Evolutionary conservation across 2,113 vertebrate genomes (phyloP), one percentile per base, ranked within the genome.

Genomic region (Sphaerodactylus townsendi): DNA sequence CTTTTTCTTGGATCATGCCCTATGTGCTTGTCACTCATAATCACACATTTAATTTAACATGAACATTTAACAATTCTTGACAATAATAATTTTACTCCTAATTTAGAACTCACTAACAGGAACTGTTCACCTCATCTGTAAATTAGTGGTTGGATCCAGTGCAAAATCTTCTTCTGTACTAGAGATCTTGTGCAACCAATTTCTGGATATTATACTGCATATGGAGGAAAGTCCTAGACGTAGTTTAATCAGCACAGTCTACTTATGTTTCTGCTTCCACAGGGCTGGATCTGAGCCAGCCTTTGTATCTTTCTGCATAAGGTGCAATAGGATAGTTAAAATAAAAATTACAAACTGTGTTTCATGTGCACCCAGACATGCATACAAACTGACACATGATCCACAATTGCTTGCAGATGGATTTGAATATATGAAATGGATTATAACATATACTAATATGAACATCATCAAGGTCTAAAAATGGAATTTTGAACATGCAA

Each of bases 331-430:
- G 80, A 62, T 77, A 76, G 62, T 87, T 92, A 87, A 90, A 90
- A 93, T 79, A 93, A 86, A 94, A 92, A 37, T 69, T 5, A 68
- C 77, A 93, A 86, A 69, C 71, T 69, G 23, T 82, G 65, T 50
- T 86, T 73, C 35, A 37, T 62, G 4, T 88, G 50, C 77, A 44
- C 39, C 10, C 23, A 72, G 8, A 71, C n/a, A 86, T 93, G 94
- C 91, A 94, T 91, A 94, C 94, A 94, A 90, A 92, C 91, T 82
- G 93, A 94, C 91, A 93, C 93, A 95, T 92, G 92, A 95, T 91
- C 88, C 92, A 91, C 84, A 95, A 81, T 65, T 93, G 89, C 89
- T 94, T 89, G 81, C 84, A 90, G 90, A 88, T 82, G 90, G 86
- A 91, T 90, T 89, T 90, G 81, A 74, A 73, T 81, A 85, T 90